Conservation (phyloP, 2,797 vertebrate species). For the Sternotherus odoratus region DNA sequence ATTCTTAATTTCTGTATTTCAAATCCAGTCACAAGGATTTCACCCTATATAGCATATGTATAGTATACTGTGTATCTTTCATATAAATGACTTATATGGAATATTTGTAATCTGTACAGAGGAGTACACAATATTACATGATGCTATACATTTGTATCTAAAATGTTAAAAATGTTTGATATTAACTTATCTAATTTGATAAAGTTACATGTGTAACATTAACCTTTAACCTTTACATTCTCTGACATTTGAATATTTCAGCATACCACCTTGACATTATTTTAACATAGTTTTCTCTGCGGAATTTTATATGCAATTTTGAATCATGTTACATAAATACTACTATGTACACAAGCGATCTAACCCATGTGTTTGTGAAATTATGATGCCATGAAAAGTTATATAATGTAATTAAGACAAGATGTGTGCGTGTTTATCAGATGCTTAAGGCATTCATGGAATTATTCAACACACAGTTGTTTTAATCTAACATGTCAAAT, state of each 20-base stretch:
- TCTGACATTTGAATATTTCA: not conserved
- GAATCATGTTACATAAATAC: not conserved
- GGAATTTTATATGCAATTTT: not conserved
- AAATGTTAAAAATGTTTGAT: not conserved
- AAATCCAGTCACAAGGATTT: not conserved
- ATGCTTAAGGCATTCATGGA: not conserved
- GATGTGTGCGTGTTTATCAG: not conserved
- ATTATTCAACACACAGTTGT: not conserved
- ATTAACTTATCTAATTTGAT: not conserved
- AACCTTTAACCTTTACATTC: not conserved
- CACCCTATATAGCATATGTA: no score
- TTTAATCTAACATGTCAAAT: not conserved
- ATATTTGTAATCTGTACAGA: not conserved
- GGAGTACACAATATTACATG: not conserved
- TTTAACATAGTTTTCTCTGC: not conserved
- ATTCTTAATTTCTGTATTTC: not conserved
- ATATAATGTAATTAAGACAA: not conserved
- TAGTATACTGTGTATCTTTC: not conserved
- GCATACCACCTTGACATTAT: not conserved
- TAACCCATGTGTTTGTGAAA: not conserved
- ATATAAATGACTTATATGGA: not conserved
- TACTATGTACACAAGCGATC: not conserved
- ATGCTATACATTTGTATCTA: not conserved
- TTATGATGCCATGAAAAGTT: not conserved
- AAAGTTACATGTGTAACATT: not conserved